Percentiles rank a stretch among this genome's conserved stretches.
phyloP scores from a whole-genome alignment of 2,888 invertebrate species.

The Heliconius hortense region DNA sequence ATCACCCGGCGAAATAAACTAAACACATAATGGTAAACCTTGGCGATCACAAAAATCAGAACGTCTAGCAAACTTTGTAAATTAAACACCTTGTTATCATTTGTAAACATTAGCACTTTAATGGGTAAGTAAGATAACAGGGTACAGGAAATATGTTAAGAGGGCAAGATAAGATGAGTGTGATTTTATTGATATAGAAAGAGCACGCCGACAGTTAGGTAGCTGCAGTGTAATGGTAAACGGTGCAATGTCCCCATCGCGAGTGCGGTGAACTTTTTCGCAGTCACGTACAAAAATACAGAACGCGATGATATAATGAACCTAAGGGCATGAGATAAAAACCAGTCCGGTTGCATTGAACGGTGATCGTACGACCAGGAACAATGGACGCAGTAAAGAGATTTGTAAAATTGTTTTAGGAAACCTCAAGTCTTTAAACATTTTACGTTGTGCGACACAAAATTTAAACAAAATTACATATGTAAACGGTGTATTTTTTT shows the following conservation, averaged over 20 bases:
- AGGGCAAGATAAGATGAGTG: conserved; percentile 49
- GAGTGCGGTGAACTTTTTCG: conserved; percentile 67
- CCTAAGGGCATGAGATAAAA: conserved; percentile 62
- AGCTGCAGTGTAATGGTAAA: conserved; percentile 42
- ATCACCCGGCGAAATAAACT: conserved; percentile 35
- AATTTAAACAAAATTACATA: neutral
- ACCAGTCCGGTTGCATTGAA: conserved; percentile 57
- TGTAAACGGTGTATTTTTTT: neutral
- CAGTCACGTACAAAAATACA: conserved; percentile 56
- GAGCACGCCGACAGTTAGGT: conserved; percentile 26
- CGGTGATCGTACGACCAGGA: conserved; percentile 46
- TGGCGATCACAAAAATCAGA: conserved; percentile 49
- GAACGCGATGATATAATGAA: conserved; percentile 60
- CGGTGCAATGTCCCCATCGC: conserved; percentile 53
- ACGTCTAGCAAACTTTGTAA: conserved; percentile 49
- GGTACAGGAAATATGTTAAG: conserved; percentile 57
- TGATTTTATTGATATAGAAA: conserved; percentile 42
- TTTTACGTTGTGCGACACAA: neutral
- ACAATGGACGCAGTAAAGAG: conserved; percentile 36
- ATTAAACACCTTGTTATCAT: conserved; percentile 57
- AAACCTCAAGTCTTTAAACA: neutral
- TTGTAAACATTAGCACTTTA: conserved; percentile 60
- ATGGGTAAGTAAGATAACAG: conserved; percentile 68
- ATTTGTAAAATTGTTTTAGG: conserved; percentile 25
- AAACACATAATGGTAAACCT: conserved; percentile 49